Conservation (phyloP, 2,888 invertebrate genomes). For the Platerodrilus igneus region DNA sequence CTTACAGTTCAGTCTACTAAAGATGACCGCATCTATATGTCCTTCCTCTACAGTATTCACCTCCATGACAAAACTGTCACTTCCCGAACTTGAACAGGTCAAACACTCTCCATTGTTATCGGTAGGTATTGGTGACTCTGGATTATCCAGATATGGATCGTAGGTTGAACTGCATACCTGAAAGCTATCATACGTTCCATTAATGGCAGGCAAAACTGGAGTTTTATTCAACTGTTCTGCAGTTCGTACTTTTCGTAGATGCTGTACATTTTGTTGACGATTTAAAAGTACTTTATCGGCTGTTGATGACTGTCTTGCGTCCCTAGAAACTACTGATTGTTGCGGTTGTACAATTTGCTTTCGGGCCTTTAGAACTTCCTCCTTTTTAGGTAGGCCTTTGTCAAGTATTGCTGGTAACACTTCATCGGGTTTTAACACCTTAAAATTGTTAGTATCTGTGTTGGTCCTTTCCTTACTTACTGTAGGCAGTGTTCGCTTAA, state of each 20-base stretch:
- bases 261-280: conserved; percentile 5
- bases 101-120: conserved; percentile 45
- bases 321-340: too few relatives aligned
- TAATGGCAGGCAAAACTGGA: not conserved
- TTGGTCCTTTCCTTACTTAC: conserved; percentile 1
- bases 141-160: conserved; percentile 12
- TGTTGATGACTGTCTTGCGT: conserved; percentile 21
- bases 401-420: too few relatives aligned
- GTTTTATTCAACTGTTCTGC: conserved; percentile 20
- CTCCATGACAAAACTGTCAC: conserved; percentile 27
- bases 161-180: conserved; percentile 25
- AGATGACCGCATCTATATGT: conserved; percentile 56
- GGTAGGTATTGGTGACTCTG: conserved; percentile 31
- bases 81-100: conserved; percentile 47
- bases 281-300: conserved; percentile 22
- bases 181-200: conserved; percentile 27
- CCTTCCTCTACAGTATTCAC: conserved; percentile 55
- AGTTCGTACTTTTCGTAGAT: conserved; percentile 23
- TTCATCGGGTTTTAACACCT: too few relatives aligned
- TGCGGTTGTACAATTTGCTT: not conserved
- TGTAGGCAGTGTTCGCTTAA: conserved; percentile 2
- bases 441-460: not conserved
- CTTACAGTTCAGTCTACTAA: conserved; percentile 65
- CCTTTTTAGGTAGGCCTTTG: not conserved
- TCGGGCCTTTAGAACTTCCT: too few relatives aligned